Base-by-base conservation (phyloP, 2,888 invertebrate species). In the Sminthurinus aureus region DNA sequence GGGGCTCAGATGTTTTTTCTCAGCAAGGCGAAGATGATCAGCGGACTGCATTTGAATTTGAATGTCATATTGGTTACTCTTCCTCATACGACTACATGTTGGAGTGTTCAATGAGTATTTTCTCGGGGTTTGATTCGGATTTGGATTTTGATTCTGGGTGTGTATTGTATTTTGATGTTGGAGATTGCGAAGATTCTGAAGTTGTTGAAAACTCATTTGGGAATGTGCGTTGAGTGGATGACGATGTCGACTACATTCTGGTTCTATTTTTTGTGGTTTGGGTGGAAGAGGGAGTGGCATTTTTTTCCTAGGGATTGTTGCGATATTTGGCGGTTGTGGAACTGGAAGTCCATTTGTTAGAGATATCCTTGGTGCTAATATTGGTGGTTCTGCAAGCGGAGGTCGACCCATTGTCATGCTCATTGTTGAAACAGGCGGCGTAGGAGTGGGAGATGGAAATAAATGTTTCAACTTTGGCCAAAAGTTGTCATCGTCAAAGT, bases 391-490 rank as follows among this genome's bases (percentile, higher is more conserved):
- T 6, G 73, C 26, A 24, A 11, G 73, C 6, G 15, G 73, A 24
- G 15, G 73, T 18, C 58, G 58, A 2, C 58, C 58, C 58, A 58
- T 6, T 2, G 58, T 15, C 9, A 11, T 3, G 1, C 58, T 11
- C 58, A 58, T 6, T 2, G 58, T 15, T 18, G 58, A 58, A 2
- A 2, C 2, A 2, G 58, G 18, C 2, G 58, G 58, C 2, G 13
- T 58, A 6, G 9, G 38, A 1, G 80, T 75, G n/a, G 83, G 83
- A 12, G 79, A 66, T 13, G 84, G 83, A 18, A 83, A 64, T 24
- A 87, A 75, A 67, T 86, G 81, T 83, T 87, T 87, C 52, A 87
- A 74, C 75, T 87, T 87, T 11, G 85, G 85, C 85, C 85, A 87
- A 81, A 87, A 87, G 67, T 85, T 86, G 26, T 84, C 85, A 85